phyloP scores from a whole-genome alignment of 2,888 invertebrate genomes.

The Lomographa bimaculata region DNA sequence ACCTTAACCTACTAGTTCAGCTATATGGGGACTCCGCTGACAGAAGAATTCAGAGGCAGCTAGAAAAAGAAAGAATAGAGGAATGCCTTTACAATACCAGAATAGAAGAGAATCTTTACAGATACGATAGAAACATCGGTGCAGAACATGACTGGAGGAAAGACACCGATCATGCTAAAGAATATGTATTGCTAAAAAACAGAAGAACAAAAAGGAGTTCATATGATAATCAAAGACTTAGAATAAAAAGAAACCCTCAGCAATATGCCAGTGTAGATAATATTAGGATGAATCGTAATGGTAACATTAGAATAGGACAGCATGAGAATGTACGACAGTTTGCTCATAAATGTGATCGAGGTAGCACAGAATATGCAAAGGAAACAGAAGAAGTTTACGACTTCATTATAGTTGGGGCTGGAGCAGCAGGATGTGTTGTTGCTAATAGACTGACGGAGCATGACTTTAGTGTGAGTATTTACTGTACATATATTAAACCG shows the following conservation, averaged over 20 bases:
- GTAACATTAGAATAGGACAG: too few species aligned
- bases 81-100: background rate
- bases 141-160: too few species aligned
- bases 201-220: too few species aligned
- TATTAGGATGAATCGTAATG: too few species aligned
- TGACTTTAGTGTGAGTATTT: constrained; percentile 51
- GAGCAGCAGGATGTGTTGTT: constrained; percentile 60
- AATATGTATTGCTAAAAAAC: too few species aligned
- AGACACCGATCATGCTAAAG: too few species aligned
- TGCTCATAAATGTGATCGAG: background rate
- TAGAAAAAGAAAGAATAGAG: constrained; percentile 2
- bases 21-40: constrained; percentile 53
- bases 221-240: too few species aligned
- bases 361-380: background rate
- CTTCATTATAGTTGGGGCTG: constrained; percentile 65
- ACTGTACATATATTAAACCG: too few species aligned
- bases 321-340: too few species aligned
- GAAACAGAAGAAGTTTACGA: constrained; percentile 48
- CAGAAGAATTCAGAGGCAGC: constrained; percentile 29
- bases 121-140: background rate
- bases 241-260: too few species aligned
- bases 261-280: too few species aligned
- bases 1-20: constrained; percentile 49
- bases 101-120: constrained; percentile 1
- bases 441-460: constrained; percentile 56